Percentiles rank a stretch among this genome's conserved stretches.
phyloP scores from a whole-genome alignment of 2,113 vertebrate species.

The Calidris pygmaea region DNA sequence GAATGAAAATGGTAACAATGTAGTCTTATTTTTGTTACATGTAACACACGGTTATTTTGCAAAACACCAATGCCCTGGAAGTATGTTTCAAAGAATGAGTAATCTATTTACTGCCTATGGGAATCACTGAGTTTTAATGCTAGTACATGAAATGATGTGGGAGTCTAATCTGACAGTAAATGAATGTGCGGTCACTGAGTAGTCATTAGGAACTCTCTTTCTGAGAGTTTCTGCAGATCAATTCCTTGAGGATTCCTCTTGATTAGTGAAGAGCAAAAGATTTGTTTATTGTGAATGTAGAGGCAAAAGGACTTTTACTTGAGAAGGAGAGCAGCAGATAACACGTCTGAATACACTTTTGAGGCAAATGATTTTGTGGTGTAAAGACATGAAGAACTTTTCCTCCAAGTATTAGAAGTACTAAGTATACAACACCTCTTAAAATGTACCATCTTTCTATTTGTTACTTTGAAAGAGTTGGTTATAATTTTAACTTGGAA shows the following conservation, averaged over 20 bases:
- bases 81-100: not conserved
- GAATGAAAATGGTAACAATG: not conserved
- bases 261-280: not conserved
- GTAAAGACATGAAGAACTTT: not conserved
- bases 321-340: not conserved
- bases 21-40: not conserved
- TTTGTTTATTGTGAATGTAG: not conserved
- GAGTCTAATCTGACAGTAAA: not conserved
- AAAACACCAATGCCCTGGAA: not conserved
- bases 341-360: not conserved
- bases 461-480: not conserved
- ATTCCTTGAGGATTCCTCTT: constrained; percentile 10
- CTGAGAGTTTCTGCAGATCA: not conserved
- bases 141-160: not conserved
- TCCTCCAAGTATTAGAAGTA: not conserved
- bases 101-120: rapidly evolving
- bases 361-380: not conserved
- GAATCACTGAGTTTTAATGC: not conserved
- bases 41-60: not conserved
- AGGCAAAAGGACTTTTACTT: not conserved
- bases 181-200: not conserved
- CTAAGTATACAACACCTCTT: not conserved
- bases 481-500: not conserved
- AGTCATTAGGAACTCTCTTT: not conserved
- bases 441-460: not conserved